These are phyloP conservation scores for Callocephalon fimbriatum DNA, from an alignment of 2,113 vertebrate genomes.

Conservation along the genomic window DNA sequence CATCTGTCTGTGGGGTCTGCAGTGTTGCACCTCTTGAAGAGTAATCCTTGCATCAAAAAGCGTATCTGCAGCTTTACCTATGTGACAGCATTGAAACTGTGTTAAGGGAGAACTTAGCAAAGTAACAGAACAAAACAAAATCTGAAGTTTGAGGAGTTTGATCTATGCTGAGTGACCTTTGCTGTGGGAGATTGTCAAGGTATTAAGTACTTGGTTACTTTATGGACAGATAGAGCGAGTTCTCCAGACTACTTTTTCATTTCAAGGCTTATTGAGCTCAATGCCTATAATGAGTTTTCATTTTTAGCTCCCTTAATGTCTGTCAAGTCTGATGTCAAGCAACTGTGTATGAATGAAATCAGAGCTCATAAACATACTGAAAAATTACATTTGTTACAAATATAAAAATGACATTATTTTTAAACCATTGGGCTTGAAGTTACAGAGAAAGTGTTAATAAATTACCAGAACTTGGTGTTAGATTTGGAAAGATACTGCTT, in stretches of 20 bases:
- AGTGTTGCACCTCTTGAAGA: not conserved
- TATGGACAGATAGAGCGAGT: not conserved
- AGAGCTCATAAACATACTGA: not conserved
- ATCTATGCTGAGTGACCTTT: not conserved
- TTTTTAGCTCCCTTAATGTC: rapidly evolving
- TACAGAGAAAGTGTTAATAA: not conserved
- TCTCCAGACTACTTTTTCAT: not conserved
- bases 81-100: not conserved
- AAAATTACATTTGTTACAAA: not conserved
- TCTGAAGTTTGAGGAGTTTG: not conserved
- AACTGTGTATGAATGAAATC: not conserved
- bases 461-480: not conserved
- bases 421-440: not conserved
- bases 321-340: not conserved
- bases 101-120: not conserved
- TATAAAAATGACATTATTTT: not conserved
- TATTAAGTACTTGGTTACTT: not conserved
- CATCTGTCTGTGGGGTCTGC: not conserved
- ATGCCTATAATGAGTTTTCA: not conserved
- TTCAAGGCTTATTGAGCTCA: not conserved
- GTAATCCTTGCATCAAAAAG: not conserved
- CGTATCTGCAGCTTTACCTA: not conserved
- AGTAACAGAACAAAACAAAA: not conserved
- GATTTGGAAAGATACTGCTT: not conserved
- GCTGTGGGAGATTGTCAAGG: not conserved